Evolutionary conservation across 1,140 invertebrate species (phyloP).

Genomic region (Microplitis demolitor): DNA sequence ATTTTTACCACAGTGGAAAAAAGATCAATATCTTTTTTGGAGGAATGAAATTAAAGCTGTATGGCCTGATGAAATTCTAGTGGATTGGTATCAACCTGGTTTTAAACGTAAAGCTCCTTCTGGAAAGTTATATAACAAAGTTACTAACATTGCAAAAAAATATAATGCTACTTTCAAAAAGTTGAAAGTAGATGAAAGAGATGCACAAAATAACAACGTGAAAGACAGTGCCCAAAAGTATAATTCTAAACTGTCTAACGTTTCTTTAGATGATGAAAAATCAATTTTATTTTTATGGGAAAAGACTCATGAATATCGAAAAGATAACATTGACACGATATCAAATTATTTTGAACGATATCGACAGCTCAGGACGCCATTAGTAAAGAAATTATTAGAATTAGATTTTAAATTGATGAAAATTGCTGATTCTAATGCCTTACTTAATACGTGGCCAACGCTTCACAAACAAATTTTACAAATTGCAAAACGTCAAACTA

Average conservation of each 20-base stretch:
- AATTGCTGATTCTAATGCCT: neutral
- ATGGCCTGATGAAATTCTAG: neutral
- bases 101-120: neutral
- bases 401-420: neutral
- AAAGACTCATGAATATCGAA: neutral
- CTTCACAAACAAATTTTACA: neutral
- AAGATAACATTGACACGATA: neutral
- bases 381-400: neutral
- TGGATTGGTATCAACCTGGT: neutral
- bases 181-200: neutral
- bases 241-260: neutral
- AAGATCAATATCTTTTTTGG: neutral
- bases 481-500: neutral
- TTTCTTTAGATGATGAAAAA: neutral
- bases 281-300: neutral
- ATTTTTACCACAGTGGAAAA: neutral
- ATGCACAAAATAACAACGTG: neutral
- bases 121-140: neutral
- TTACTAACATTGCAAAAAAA: no score
- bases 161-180: neutral
- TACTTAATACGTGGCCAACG: neutral
- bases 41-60: neutral
- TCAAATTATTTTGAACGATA: neutral
- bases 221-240: neutral
- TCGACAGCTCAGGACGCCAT: neutral